These are phyloP conservation scores for Aphelenchoides besseyi DNA, from an alignment of 1,140 invertebrate species.

Conservation along the genomic window DNA sequence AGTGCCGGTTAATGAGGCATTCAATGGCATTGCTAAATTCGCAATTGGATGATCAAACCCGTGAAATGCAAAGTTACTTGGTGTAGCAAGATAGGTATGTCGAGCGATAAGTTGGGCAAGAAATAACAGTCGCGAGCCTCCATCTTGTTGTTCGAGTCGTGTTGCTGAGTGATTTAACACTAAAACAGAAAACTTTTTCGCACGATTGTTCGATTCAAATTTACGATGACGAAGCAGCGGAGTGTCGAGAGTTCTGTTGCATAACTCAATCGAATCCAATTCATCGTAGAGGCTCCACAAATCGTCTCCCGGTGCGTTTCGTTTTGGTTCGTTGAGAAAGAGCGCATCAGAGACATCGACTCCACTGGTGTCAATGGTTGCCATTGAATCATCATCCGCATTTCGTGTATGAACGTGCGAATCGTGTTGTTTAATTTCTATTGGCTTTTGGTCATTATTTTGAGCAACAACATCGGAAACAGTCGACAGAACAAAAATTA, in stretches of 20 bases:
- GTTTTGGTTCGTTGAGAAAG: background rate
- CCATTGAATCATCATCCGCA: too few relatives aligned
- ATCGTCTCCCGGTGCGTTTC: conserved; percentile 5
- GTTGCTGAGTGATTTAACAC: background rate
- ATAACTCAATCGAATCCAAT: conserved; percentile 20
- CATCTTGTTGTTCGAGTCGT: background rate
- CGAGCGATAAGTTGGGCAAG: conserved; percentile 42
- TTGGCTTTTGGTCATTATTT: too few relatives aligned
- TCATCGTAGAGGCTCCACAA: conserved; percentile 27
- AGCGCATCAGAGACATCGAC: background rate
- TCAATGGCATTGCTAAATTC: conserved; percentile 42
- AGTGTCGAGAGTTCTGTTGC: conserved; percentile 46
- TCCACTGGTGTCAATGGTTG: background rate
- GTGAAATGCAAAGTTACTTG: conserved; percentile 8
- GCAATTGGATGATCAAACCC: background rate
- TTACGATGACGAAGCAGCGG: conserved; percentile 28
- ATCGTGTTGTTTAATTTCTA: too few relatives aligned
- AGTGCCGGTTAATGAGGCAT: conserved; percentile 33
- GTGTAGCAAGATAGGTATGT: conserved; percentile 37
- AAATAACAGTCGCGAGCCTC: conserved; percentile 11
- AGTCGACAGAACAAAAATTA: background rate
- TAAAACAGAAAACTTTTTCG: background rate
- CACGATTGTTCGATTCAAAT: too few relatives aligned
- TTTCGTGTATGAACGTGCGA: too few relatives aligned
- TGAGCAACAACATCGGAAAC: too few relatives aligned